Evolutionary conservation across 2,888 invertebrate species (phyloP).

Genomic region (Diarsia rubi): DNA sequence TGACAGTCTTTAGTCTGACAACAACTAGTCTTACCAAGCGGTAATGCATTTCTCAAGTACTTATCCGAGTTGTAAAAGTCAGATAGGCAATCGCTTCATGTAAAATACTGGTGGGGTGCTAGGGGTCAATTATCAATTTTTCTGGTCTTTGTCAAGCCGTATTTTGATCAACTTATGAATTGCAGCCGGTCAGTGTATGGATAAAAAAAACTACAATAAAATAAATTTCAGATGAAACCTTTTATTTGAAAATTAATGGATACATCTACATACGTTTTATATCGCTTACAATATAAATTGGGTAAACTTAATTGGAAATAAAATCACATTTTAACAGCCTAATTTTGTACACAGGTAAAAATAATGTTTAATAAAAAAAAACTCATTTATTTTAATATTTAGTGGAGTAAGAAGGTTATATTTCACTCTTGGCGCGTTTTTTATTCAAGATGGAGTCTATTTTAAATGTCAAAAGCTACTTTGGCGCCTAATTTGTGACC

Average conservation of each 20-base stretch:
- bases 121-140: too few species aligned
- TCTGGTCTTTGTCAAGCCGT: too few species aligned
- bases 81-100: too few species aligned
- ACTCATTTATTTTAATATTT: conserved; percentile 41
- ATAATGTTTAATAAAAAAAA: conserved; percentile 43
- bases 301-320: conserved; percentile 58
- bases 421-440: conserved; percentile 37
- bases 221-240: conserved; percentile 51
- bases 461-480: conserved; percentile 2
- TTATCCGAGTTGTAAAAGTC: too few species aligned
- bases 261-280: conserved; percentile 63
- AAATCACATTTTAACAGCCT: conserved; percentile 72
- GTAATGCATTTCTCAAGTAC: too few species aligned
- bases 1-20: too few species aligned
- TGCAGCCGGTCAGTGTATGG: too few species aligned
- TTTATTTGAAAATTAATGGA: conserved; percentile 71
- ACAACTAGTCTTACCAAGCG: too few species aligned
- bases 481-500: conserved; percentile 20
- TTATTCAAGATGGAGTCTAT: conserved; percentile 37
- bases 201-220: conserved; percentile 23
- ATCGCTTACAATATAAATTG: conserved; percentile 63
- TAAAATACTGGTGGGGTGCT: too few species aligned
- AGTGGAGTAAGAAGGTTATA: conserved; percentile 52
- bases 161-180: too few species aligned
- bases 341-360: conserved; percentile 67